Evolutionary conservation across 2,113 vertebrate species (phyloP).

Genomic region (Thomomys bottae): DNA sequence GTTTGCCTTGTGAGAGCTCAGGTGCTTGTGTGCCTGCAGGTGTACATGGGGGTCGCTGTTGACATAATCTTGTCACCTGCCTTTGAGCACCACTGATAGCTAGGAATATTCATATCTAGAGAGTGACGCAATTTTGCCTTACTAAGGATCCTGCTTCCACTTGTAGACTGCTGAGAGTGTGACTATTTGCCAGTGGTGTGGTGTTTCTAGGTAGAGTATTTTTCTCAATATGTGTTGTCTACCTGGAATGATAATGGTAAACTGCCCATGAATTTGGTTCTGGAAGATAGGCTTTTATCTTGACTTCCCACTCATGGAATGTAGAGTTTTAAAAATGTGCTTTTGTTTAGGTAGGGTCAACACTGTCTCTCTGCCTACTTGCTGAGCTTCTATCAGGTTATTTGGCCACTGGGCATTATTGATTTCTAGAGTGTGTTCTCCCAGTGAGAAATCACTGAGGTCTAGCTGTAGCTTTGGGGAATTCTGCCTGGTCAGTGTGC

Average conservation of each 20-base stretch:
- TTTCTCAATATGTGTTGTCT: not conserved
- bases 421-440: not conserved
- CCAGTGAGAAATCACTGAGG: not conserved
- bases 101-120: conserved; percentile 9
- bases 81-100: not conserved
- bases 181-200: not conserved
- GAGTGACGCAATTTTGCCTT: conserved; percentile 37
- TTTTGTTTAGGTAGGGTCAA: not conserved
- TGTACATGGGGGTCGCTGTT: not conserved
- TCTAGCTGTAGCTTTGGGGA: not conserved
- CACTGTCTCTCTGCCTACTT: not conserved
- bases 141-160: not conserved
- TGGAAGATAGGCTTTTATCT: conserved; percentile 29
- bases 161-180: conserved; percentile 5
- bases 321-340: not conserved
- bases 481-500: not conserved
- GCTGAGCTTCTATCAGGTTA: not conserved
- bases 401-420: not conserved
- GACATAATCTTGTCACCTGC: not conserved
- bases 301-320: not conserved
- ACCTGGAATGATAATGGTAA: conserved; percentile 2
- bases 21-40: not conserved
- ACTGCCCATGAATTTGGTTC: not conserved
- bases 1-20: conserved; percentile 22
- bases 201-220: conserved; percentile 47